Conservation (phyloP, 2,888 invertebrate genomes). For the Drosophila kokeensis region DNA sequence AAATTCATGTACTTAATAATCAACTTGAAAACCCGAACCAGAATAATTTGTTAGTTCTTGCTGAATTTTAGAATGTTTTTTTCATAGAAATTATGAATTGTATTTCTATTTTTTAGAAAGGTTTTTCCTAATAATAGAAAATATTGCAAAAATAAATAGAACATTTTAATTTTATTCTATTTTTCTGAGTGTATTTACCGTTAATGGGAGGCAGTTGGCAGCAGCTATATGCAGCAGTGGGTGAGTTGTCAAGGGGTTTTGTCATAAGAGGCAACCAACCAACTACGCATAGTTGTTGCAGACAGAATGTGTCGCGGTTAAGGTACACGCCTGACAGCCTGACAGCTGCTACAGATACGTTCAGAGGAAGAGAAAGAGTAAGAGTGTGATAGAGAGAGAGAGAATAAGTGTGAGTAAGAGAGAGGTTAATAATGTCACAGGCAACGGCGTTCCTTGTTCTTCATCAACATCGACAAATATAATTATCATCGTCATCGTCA, state of each 20-base stretch:
- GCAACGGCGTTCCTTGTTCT: constrained; percentile 21
- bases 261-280: constrained; percentile 53
- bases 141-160: not conserved
- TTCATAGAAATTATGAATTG: not conserved
- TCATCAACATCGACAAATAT: constrained; percentile 32
- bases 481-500: constrained; percentile 20
- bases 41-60: no score
- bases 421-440: not conserved
- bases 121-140: not conserved
- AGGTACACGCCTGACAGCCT: constrained; percentile 74
- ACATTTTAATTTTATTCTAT: not conserved
- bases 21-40: no score
- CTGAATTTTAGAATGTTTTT: not conserved
- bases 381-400: not conserved
- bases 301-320: constrained; percentile 73
- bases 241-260: not conserved
- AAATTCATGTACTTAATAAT: no score
- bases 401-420: not conserved
- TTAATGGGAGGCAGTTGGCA: not conserved
- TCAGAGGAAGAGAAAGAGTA: not conserved
- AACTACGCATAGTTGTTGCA: constrained; percentile 63
- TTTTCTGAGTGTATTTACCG: not conserved
- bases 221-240: not conserved
- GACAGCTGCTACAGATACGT: constrained; percentile 29
- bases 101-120: not conserved